phyloP scores from a whole-genome alignment of 2,888 invertebrate species.

The Eulithis prunata region DNA sequence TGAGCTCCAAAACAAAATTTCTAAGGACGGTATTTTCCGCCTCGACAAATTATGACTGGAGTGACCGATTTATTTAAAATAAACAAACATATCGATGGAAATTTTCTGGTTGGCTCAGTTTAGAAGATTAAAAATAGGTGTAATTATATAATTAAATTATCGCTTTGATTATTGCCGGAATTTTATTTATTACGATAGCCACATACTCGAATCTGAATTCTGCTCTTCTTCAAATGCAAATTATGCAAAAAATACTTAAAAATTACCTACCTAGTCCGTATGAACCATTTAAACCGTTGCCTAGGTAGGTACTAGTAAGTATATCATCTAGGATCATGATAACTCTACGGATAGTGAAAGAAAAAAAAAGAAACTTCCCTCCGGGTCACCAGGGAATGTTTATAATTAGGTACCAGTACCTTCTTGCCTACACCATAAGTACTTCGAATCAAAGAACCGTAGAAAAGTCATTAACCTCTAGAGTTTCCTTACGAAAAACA shows the following conservation, averaged over 20 bases:
- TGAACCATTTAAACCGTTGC: no score
- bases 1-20: constrained; percentile 24
- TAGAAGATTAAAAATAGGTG: constrained; percentile 21
- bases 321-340: background rate
- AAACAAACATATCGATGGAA: constrained; percentile 62
- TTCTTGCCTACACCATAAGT: background rate
- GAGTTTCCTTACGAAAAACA: constrained; percentile 17
- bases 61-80: constrained; percentile 46
- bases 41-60: constrained; percentile 36
- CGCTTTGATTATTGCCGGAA: constrained; percentile 25
- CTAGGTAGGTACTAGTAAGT: background rate
- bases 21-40: constrained; percentile 41
- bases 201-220: background rate
- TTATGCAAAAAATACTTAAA: no score
- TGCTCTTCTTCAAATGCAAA: background rate
- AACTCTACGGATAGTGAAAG: background rate
- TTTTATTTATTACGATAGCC: constrained; percentile 16
- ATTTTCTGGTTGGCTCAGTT: constrained; percentile 49
- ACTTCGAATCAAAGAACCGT: constrained; percentile 3
- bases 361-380: background rate
- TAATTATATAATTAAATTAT: constrained; percentile 12
- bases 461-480: constrained; percentile 24
- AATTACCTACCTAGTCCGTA: no score
- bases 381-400: background rate
- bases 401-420: constrained; percentile 4